Conservation (phyloP, 2,113 vertebrate species). For the Pycnonotus jocosus region DNA sequence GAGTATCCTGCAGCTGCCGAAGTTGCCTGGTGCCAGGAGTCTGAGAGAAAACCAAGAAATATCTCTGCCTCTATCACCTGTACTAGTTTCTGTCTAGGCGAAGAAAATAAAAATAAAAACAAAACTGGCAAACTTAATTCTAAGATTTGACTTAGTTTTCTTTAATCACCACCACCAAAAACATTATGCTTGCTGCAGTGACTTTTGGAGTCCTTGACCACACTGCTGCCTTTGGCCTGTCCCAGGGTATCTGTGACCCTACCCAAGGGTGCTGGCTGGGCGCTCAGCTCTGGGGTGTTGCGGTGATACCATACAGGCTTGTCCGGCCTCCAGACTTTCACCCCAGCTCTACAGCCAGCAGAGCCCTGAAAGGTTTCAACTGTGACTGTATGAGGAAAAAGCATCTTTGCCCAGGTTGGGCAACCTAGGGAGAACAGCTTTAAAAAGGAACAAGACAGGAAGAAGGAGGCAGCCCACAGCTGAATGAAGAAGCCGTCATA, state of each 20-base stretch:
- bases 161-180: background rate
- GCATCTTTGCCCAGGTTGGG: background rate
- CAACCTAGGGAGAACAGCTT: background rate
- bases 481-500: background rate
- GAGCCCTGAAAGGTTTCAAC: background rate
- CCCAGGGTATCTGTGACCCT: background rate
- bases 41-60: background rate
- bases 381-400: background rate
- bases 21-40: background rate
- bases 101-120: background rate
- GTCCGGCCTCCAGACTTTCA: background rate
- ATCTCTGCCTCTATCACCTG: background rate
- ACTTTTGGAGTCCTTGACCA: background rate
- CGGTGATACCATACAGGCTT: background rate
- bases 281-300: accelerated
- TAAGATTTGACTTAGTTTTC: background rate
- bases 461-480: background rate
- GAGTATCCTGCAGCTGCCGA: background rate
- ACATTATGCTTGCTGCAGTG: background rate
- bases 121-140: background rate
- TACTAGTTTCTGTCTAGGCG: background rate
- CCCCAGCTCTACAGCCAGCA: background rate
- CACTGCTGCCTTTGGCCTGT: background rate
- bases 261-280: background rate
- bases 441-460: background rate